Percentiles rank a stretch among this genome's conserved stretches.
These are phyloP conservation scores for Galeopterus variegatus DNA, from an alignment of 2,113 vertebrate genomes.

Conservation along the genomic window DNA sequence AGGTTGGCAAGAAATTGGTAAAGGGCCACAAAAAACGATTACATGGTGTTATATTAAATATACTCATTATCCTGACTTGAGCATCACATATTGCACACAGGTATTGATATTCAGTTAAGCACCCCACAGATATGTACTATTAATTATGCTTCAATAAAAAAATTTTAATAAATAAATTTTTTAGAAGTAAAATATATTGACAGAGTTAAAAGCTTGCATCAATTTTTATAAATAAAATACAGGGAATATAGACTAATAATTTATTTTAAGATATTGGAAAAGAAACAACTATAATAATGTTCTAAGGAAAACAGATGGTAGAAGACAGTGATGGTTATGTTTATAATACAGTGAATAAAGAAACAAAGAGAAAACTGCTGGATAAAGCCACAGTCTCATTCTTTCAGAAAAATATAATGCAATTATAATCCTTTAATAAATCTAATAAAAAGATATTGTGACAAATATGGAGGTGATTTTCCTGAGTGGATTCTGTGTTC, in stretches of 20 bases:
- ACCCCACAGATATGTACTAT: no score
- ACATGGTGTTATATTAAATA: no score
- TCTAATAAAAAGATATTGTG: constrained; percentile 43
- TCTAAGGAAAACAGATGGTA: neutral
- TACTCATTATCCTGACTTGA: no score
- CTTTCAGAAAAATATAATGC: constrained; percentile 27
- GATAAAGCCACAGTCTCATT: neutral
- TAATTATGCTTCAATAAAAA: no score
- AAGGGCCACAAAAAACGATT: no score
- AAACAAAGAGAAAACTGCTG: constrained; percentile 37
- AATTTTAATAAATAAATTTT: no score
- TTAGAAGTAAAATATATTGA: neutral
- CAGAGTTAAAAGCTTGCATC: neutral
- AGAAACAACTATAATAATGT: neutral
- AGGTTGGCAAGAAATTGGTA: no score
- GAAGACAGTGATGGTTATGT: neutral
- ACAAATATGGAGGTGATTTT: constrained; percentile 40
- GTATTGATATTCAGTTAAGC: no score
- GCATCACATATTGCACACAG: no score
- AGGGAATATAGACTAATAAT: neutral
- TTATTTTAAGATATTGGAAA: neutral
- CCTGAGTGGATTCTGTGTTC: neutral
- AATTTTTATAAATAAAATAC: neutral
- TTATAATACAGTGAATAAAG: neutral
- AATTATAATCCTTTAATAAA: constrained; percentile 57